These are phyloP conservation scores for Proctacanthus coquilletti DNA, from an alignment of 1,140 invertebrate genomes.

Conservation along the genomic window DNA sequence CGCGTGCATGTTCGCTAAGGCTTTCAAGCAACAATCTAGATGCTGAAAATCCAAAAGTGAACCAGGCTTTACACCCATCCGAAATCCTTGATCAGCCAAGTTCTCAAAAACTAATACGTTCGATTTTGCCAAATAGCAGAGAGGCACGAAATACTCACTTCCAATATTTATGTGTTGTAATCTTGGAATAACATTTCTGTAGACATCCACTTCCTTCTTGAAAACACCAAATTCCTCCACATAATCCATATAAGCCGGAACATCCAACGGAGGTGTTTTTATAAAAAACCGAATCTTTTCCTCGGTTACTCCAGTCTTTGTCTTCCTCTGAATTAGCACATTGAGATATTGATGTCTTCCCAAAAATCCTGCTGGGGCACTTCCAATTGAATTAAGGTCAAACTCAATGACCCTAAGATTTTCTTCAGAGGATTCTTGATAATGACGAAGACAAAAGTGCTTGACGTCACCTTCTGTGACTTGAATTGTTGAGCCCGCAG, in stretches of 20 bases:
- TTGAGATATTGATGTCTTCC: constrained; percentile 31
- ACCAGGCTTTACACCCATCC: constrained; percentile 20
- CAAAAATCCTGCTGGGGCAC: constrained; percentile 33
- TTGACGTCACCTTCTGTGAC: no score
- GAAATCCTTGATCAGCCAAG: constrained; percentile 24
- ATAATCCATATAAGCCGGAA: constrained; percentile 26
- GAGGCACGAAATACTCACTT: constrained; percentile 21
- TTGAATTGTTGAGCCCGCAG: no score
- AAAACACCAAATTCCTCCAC: constrained; percentile 34
- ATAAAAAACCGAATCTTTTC: constrained; percentile 31
- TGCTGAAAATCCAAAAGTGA: constrained; percentile 34
- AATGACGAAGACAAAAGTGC: no score
- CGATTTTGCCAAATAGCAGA: constrained; percentile 30
- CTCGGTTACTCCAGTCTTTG: constrained; percentile 4
- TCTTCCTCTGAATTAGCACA: constrained; percentile 10
- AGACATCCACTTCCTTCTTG: constrained; percentile 33
- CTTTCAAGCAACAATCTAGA: constrained; percentile 31
- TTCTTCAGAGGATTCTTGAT: no score
- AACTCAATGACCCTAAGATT: not conserved
- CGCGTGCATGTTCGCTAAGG: constrained; percentile 38
- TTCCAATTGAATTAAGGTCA: constrained; percentile 12
- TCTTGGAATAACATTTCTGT: constrained; percentile 28
- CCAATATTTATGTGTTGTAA: constrained; percentile 17
- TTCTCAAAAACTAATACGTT: constrained; percentile 34
- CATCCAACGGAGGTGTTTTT: constrained; percentile 32